phyloP scores from a whole-genome alignment of 2,797 vertebrate genomes.

The Amblyopsis hoosieri region DNA sequence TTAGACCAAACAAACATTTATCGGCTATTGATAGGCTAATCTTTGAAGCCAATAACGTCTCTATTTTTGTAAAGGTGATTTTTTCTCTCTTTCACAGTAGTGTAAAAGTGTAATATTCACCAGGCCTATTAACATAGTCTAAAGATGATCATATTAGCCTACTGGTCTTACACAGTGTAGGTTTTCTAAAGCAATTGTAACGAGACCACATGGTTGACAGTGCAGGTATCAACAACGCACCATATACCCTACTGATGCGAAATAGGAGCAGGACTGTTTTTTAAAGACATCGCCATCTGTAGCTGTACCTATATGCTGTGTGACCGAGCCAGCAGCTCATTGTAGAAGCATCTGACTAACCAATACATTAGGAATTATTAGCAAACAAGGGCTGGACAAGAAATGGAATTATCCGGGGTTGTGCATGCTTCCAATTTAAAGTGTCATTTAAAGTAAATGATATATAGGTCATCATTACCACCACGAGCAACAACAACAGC shows the following conservation, averaged over 20 bases:
- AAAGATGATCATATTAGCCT: too few species aligned
- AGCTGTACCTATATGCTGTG: constrained; percentile 37
- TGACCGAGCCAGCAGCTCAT: constrained; percentile 49
- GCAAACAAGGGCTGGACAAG: constrained; percentile 25
- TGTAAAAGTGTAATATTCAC: too few species aligned
- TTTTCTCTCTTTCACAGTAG: not conserved
- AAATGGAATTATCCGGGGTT: constrained; percentile 43
- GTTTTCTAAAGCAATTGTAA: not conserved
- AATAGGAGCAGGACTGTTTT: constrained; percentile 20
- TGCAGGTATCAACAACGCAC: not conserved
- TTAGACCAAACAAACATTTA: not conserved
- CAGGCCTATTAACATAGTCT: too few species aligned
- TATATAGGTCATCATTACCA: constrained; percentile 3
- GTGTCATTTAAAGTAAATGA: constrained; percentile 16
- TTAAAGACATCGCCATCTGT: constrained; percentile 48
- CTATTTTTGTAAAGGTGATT: not conserved
- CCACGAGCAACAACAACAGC: constrained; percentile 14
- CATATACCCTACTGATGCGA: constrained; percentile 35
- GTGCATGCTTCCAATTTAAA: constrained; percentile 25
- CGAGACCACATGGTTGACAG: not conserved
- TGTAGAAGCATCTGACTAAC: constrained; percentile 48
- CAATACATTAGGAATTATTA: constrained; percentile 45
- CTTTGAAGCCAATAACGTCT: not conserved
- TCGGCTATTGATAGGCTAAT: not conserved
- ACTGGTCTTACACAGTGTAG: not conserved